Conservation (phyloP, 1,140 invertebrate species). For the Bombus pascuorum region DNA sequence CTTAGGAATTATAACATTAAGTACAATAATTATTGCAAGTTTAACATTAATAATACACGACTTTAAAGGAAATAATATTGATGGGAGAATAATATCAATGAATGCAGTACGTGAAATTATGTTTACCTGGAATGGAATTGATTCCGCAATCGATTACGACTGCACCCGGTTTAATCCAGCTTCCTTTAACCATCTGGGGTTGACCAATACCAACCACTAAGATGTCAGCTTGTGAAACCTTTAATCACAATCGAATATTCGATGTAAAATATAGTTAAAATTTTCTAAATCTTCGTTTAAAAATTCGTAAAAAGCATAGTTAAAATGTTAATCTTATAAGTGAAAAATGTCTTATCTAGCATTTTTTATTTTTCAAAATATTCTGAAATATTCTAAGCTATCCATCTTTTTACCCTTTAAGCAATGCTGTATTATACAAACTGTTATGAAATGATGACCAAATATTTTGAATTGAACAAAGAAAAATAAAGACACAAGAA, state of each 20-base stretch:
- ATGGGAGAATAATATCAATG: background rate
- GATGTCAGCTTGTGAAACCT: conserved; percentile 91
- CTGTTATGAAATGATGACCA: too few species aligned
- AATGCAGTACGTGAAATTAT: background rate
- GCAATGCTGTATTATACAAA: too few species aligned
- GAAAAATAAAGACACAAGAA: too few species aligned
- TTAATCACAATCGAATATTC: background rate
- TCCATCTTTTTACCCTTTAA: too few species aligned
- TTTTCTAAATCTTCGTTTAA: background rate
- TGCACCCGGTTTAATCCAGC: conserved; percentile 99
- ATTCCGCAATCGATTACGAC: conserved; percentile 99
- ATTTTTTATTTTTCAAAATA: too few species aligned
- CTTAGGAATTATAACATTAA: background rate
- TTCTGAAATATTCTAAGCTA: too few species aligned
- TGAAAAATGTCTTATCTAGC: too few species aligned
- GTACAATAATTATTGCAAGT: background rate
- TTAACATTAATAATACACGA: background rate
- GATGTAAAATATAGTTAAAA: background rate
- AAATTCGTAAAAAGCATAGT: too few species aligned
- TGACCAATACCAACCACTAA: conserved; percentile 97
- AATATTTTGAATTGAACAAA: too few species aligned
- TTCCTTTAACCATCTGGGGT: conserved; percentile 95
- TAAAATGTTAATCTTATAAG: too few species aligned
- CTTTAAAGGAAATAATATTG: background rate
- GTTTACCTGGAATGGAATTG: conserved; percentile 93